These are phyloP conservation scores for Pedicia rivosa DNA, from an alignment of 2,888 invertebrate genomes.

Conservation along the genomic window DNA sequence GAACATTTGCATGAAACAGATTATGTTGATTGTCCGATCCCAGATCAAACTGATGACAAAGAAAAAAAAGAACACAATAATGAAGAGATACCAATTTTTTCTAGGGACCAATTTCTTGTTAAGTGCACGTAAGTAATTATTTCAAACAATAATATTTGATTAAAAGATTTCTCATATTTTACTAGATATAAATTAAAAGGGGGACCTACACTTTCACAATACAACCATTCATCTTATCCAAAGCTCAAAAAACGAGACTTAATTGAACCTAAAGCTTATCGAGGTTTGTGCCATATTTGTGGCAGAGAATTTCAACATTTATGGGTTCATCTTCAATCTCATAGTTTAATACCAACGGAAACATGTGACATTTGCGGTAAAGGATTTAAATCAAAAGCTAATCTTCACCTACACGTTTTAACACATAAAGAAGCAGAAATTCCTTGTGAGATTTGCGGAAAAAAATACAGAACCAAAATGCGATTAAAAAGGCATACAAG, in stretches of 20 bases:
- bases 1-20: too few species aligned
- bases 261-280: conserved; percentile 3
- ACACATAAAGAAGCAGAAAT: conserved; percentile 1
- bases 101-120: too few species aligned
- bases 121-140: too few species aligned
- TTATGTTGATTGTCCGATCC: too few species aligned
- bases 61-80: too few species aligned
- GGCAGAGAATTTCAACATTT: conserved; percentile 5
- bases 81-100: too few species aligned
- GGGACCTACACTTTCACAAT: too few species aligned
- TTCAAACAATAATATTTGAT: too few species aligned
- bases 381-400: conserved; percentile 7
- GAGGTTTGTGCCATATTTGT: conserved; percentile 2
- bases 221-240: too few species aligned
- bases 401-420: conserved; percentile 6
- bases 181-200: too few species aligned
- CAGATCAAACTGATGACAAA: too few species aligned
- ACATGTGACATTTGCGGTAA: conserved; percentile 9
- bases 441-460: background rate
- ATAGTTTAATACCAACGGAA: background rate
- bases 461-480: conserved; percentile 4
- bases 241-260: conserved; percentile 5
- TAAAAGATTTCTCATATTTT: background rate
- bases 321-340: conserved; percentile 4
- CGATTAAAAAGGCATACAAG: conserved; percentile 2